These are phyloP conservation scores for Biston betularia DNA, from an alignment of 2,888 invertebrate genomes.

Conservation along the genomic window DNA sequence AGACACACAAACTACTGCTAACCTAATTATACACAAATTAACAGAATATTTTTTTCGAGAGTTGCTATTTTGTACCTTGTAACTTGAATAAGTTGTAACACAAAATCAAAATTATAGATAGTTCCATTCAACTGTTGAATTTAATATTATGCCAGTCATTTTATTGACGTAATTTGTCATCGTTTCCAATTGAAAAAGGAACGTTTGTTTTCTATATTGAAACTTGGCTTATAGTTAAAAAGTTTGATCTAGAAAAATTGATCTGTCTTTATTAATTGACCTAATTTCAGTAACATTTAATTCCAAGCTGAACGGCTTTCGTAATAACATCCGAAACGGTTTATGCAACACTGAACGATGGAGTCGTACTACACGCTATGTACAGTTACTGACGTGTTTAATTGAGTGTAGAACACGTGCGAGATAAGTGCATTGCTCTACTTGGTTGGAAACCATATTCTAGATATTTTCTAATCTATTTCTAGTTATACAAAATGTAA, in stretches of 20 bases:
- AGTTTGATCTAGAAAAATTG: background rate
- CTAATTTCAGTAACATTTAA: conserved; percentile 3
- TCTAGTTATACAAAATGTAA: background rate
- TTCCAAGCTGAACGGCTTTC: conserved; percentile 2
- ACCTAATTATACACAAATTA: too few relatives aligned
- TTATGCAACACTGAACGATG: conserved; percentile 29
- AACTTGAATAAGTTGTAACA: too few relatives aligned
- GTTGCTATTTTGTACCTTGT: too few relatives aligned
- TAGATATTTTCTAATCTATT: conserved; percentile 2
- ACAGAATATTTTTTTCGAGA: too few relatives aligned
- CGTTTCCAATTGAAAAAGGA: too few relatives aligned
- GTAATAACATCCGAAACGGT: conserved; percentile 19
- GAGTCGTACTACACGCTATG: conserved; percentile 31
- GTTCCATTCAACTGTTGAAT: too few relatives aligned
- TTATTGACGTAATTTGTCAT: too few relatives aligned
- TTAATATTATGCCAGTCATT: too few relatives aligned
- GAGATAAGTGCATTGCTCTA: conserved; percentile 17
- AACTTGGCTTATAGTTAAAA: too few relatives aligned
- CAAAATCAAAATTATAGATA: too few relatives aligned
- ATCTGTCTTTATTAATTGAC: background rate
- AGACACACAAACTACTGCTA: too few relatives aligned
- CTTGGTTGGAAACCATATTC: conserved; percentile 8
- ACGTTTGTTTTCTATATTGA: too few relatives aligned
- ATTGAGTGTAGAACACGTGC: conserved; percentile 36
- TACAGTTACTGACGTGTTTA: conserved; percentile 39